Conservation (phyloP, 2,797 vertebrate genomes). For the Lithobates sylvaticus region DNA sequence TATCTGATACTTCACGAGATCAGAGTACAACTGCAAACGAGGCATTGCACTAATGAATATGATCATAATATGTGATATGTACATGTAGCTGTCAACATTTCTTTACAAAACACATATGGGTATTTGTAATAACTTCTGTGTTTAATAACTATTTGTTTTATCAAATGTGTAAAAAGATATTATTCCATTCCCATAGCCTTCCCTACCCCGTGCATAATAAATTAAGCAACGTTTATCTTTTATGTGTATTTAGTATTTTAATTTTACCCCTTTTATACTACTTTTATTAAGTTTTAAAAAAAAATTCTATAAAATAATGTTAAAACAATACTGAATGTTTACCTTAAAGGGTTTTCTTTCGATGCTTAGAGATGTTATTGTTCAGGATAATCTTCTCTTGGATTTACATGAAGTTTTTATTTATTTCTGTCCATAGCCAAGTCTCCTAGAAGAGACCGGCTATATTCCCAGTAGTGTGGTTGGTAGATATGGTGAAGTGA, state of each 20-base stretch:
- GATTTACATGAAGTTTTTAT: background rate
- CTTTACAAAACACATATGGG: background rate
- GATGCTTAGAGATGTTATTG: background rate
- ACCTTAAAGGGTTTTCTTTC: slow-evolving; percentile 12
- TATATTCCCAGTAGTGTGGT: background rate
- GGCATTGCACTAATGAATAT: background rate
- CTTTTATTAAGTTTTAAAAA: background rate
- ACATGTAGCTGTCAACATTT: background rate
- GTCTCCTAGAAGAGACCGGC: background rate
- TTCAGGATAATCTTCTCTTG: background rate
- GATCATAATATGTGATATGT: background rate
- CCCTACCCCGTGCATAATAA: too few species aligned
- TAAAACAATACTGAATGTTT: background rate
- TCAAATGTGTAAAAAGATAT: too few species aligned
- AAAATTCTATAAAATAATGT: background rate
- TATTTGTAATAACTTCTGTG: background rate
- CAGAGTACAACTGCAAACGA: too few species aligned
- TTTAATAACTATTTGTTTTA: background rate
- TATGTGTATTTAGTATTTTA: too few species aligned
- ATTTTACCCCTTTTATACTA: too few species aligned
- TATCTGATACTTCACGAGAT: too few species aligned
- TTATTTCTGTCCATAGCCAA: slow-evolving; percentile 4
- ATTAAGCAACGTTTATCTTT: too few species aligned
- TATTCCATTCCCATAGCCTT: too few species aligned
- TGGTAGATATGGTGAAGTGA: background rate